Evolutionary conservation across 2,113 vertebrate species (phyloP).

Genomic region (Vireo altiloquus): DNA sequence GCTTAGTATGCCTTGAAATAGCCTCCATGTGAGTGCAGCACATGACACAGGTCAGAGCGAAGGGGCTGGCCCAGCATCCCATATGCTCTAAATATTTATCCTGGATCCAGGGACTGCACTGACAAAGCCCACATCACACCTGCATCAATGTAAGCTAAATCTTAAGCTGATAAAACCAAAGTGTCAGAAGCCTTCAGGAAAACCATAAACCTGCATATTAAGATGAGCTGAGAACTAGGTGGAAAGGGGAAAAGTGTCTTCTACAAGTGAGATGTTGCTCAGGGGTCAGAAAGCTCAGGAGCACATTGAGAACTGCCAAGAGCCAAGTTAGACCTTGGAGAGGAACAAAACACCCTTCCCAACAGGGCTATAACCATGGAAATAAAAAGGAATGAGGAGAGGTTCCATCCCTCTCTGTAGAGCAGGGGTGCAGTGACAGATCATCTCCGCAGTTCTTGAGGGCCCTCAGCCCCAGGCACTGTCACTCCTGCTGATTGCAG

Average conservation of each 20-base stretch:
- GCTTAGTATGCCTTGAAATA: not conserved
- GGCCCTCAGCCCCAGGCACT: not conserved
- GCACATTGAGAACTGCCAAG: not conserved
- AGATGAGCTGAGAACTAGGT: not conserved
- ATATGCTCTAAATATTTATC: not conserved
- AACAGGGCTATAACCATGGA: not conserved
- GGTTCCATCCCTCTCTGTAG: not conserved
- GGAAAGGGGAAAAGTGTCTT: not conserved
- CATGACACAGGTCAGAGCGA: not conserved
- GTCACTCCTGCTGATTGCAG: not conserved
- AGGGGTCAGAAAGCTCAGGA: not conserved
- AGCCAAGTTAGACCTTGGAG: not conserved
- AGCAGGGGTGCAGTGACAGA: not conserved
- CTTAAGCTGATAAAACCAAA: not conserved
- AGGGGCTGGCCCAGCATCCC: not conserved
- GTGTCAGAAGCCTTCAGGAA: not conserved
- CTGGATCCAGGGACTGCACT: not conserved
- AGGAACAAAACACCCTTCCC: not conserved
- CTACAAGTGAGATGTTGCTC: not conserved
- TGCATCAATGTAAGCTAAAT: not conserved
- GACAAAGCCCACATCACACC: not conserved
- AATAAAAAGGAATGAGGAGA: not conserved
- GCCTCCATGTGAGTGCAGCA: not conserved
- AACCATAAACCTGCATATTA: not conserved
- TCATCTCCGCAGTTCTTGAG: not conserved